These are phyloP conservation scores for Odobenus rosmarus DNA, from an alignment of 2,113 vertebrate genomes.

Conservation along the genomic window DNA sequence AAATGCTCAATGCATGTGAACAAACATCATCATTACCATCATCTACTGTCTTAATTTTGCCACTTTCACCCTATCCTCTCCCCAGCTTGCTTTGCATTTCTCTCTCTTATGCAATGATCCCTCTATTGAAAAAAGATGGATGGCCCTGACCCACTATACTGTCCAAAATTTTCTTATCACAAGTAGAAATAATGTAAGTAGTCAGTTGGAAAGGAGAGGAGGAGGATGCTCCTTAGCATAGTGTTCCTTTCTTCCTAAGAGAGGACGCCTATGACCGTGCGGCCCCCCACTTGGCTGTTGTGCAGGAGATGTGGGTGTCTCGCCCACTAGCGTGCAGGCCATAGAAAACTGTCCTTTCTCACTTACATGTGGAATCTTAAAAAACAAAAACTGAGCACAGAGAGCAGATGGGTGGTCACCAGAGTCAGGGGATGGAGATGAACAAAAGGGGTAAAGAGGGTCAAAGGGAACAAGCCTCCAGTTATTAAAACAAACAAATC, in stretches of 20 bases:
- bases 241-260: not conserved
- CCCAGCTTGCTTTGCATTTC: not conserved
- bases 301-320: not conserved
- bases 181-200: not conserved
- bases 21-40: not conserved
- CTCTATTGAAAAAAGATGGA: not conserved
- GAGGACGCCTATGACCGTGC: fast-evolving
- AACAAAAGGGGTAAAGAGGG: not conserved
- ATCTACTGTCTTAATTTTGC: not conserved
- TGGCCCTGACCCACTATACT: not conserved
- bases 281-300: not conserved
- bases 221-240: not conserved
- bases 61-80: not conserved
- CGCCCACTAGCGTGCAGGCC: not conserved
- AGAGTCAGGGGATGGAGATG: not conserved
- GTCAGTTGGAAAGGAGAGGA: not conserved
- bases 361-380: not conserved
- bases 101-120: not conserved
- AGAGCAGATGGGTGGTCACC: not conserved
- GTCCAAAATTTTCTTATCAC: conserved; percentile 16
- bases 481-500: not conserved
- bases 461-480: not conserved
- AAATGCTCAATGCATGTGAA: not conserved
- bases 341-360: not conserved
- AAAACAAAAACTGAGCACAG: not conserved